Evolutionary conservation across 2,888 invertebrate genomes (phyloP).

Genomic region (Epinotia demarniana): DNA sequence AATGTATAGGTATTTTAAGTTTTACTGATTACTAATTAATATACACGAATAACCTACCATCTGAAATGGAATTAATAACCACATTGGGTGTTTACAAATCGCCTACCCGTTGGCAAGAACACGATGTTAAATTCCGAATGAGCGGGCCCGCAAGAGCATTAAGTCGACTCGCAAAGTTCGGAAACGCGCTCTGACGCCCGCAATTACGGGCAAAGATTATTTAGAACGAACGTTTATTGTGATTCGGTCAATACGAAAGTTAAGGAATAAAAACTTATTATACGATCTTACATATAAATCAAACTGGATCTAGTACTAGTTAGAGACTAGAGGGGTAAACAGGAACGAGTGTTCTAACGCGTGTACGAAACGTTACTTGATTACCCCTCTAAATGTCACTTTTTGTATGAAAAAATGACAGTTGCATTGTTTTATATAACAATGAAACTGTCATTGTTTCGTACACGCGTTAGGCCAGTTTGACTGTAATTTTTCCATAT

Average conservation of each 20-base stretch:
- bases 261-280: no score
- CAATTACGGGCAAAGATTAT: constrained; percentile 70
- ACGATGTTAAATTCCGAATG: constrained; percentile 74
- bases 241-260: neutral
- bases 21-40: neutral
- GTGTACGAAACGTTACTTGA: no score
- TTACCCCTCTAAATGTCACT: no score
- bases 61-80: constrained; percentile 13
- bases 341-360: no score
- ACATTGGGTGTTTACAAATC: constrained; percentile 64
- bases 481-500: no score
- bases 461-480: no score
- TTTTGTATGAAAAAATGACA: no score
- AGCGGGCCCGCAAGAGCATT: constrained; percentile 72
- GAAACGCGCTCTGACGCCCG: constrained; percentile 68
- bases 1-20: neutral
- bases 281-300: no score
- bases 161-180: constrained; percentile 70
- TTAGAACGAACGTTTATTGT: neutral
- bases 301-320: no score
- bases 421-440: no score
- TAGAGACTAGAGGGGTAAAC: no score
- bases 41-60: constrained; percentile 3
- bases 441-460: no score
- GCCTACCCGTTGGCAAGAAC: constrained; percentile 61